Evolutionary conservation across 2,797 vertebrate species (phyloP).

Genomic region (Hipposideros larvatus): DNA sequence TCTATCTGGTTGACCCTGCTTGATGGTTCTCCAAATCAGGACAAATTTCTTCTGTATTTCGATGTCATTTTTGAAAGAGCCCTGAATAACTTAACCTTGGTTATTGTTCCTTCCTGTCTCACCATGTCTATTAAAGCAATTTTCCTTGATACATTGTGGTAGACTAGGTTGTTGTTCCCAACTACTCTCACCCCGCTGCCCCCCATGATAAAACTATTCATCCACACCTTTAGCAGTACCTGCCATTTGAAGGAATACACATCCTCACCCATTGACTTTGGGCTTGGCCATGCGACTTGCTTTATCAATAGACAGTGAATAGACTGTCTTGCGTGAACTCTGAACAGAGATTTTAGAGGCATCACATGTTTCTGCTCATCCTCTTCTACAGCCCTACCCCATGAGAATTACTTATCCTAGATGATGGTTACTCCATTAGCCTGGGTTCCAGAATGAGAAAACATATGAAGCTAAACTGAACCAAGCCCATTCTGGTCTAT

Average conservation of each 20-base stretch:
- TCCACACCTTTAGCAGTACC: background rate
- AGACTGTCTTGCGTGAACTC: background rate
- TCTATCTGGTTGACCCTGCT: background rate
- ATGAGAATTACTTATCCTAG: background rate
- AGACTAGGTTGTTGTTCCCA: background rate
- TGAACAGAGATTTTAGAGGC: background rate
- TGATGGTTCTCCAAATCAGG: background rate
- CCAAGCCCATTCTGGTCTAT: background rate
- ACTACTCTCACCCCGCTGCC: background rate
- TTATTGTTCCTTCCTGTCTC: background rate
- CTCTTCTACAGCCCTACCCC: background rate
- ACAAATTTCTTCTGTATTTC: background rate
- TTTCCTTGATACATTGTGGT: background rate
- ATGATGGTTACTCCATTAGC: background rate
- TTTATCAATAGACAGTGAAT: background rate
- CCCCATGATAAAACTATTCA: background rate
- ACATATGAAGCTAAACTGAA: background rate
- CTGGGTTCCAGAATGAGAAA: background rate
- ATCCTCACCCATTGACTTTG: background rate
- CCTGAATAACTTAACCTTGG: background rate
- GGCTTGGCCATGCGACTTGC: background rate
- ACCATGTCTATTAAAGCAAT: background rate
- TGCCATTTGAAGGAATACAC: background rate
- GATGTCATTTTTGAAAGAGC: background rate
- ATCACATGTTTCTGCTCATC: background rate